These are phyloP conservation scores for Orussus abietinus DNA, from an alignment of 1,140 invertebrate species.

Conservation along the genomic window DNA sequence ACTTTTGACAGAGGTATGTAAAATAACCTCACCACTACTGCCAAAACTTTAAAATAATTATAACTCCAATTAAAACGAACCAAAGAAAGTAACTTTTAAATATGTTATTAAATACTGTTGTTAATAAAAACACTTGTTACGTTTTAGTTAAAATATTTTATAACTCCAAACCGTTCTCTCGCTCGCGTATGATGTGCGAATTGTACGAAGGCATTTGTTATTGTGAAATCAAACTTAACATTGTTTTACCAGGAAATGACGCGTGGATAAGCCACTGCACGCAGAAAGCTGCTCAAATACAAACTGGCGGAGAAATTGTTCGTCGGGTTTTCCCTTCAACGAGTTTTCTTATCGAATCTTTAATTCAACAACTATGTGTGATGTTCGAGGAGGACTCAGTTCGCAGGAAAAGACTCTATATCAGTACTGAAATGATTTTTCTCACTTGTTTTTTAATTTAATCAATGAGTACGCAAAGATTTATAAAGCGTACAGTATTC, in stretches of 20 bases:
- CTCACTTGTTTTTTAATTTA: too few species aligned
- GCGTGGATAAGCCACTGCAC: slow-evolving; percentile 18
- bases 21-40: background rate
- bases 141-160: background rate
- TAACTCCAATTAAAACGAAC: background rate
- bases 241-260: slow-evolving; percentile 17
- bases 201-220: slow-evolving; percentile 2
- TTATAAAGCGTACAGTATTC: too few species aligned
- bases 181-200: too few species aligned
- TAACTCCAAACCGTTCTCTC: background rate
- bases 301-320: slow-evolving; percentile 17
- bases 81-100: background rate
- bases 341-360: slow-evolving; percentile 61
- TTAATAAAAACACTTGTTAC: background rate
- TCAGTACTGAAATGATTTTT: slow-evolving; percentile 36
- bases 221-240: background rate
- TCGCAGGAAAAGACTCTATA: slow-evolving; percentile 58
- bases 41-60: background rate
- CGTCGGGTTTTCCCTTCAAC: slow-evolving; percentile 48
- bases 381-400: slow-evolving; percentile 58
- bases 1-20: slow-evolving; percentile 22
- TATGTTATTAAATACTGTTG: background rate
- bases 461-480: too few species aligned
- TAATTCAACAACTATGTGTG: slow-evolving; percentile 61
- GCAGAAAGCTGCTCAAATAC: slow-evolving; percentile 6